phyloP scores from a whole-genome alignment of 37 sponge, comb jelly and placozoan genomes.

The Oscarella lobularis region DNA sequence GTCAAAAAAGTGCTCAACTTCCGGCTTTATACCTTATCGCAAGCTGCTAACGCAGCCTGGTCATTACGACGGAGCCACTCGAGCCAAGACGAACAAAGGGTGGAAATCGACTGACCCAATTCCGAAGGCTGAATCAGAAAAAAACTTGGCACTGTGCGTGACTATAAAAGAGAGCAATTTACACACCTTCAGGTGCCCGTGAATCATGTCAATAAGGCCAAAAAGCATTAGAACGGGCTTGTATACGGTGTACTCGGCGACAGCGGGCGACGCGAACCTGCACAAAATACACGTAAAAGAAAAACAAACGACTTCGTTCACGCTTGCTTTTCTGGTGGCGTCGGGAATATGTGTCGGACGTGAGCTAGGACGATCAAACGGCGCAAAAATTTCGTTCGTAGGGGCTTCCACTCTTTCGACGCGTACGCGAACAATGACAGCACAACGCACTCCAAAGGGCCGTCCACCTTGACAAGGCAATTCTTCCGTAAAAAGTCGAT shows the following conservation, averaged over 20 bases:
- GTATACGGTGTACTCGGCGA: slow-evolving; percentile 46
- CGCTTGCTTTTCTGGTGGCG: slow-evolving; percentile 37
- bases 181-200: slow-evolving; percentile 45
- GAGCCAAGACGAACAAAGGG: slow-evolving; percentile 10
- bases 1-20: too few relatives aligned
- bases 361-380: slow-evolving; percentile 55
- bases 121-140: too few relatives aligned
- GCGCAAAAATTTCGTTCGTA: slow-evolving; percentile 28
- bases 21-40: slow-evolving; percentile 93
- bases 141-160: too few relatives aligned
- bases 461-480: slow-evolving; percentile 37
- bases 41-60: slow-evolving; percentile 18
- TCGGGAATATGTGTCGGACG: slow-evolving; percentile 36
- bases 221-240: slow-evolving; percentile 58
- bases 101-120: not conserved
- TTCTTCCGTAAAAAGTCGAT: not conserved
- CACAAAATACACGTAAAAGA: too few relatives aligned
- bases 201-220: slow-evolving; percentile 53
- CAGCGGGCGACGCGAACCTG: slow-evolving; percentile 45
- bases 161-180: not conserved
- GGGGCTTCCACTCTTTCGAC: slow-evolving; percentile 42
- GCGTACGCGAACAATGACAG: slow-evolving; percentile 47
- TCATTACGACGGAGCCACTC: slow-evolving; percentile 63
- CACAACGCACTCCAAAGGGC: slow-evolving; percentile 30
- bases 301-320: too few relatives aligned